Conservation (phyloP, 2,888 invertebrate species). For the Atherix ibis region DNA sequence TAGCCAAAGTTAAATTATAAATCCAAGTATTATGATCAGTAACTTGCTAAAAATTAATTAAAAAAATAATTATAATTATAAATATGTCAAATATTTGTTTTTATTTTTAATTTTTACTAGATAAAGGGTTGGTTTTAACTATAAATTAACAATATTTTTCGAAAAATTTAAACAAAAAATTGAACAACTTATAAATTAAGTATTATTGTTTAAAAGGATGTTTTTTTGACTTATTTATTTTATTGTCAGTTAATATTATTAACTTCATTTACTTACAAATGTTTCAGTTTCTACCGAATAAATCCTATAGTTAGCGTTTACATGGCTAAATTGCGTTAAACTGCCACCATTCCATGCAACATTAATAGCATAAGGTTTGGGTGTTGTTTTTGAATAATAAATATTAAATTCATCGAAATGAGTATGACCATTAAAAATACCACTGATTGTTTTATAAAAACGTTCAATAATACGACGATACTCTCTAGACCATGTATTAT, state of each 20-base stretch:
- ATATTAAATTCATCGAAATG: conserved; percentile 61
- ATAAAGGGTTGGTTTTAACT: too few relatives aligned
- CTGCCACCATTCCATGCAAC: conserved; percentile 76
- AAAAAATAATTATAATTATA: neutral
- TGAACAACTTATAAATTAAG: too few relatives aligned
- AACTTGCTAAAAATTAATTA: conserved; percentile 37
- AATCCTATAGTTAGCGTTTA: conserved; percentile 70
- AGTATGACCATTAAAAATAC: conserved; percentile 70
- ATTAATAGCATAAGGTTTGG: conserved; percentile 35
- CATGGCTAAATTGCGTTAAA: conserved; percentile 51
- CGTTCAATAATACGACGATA: conserved; percentile 52
- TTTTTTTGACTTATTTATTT: too few relatives aligned
- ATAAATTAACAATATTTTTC: too few relatives aligned
- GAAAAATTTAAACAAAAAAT: too few relatives aligned
- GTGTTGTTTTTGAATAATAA: conserved; percentile 38
- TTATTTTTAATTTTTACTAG: conserved; percentile 1
- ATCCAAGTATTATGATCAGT: conserved; percentile 53
- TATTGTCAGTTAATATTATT: too few relatives aligned
- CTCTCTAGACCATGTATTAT: conserved; percentile 54
- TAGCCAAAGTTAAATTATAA: conserved; percentile 61
- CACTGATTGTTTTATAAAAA: conserved; percentile 56
- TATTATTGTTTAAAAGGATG: too few relatives aligned
- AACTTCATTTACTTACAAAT: conserved; percentile 34
- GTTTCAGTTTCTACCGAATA: conserved; percentile 47
- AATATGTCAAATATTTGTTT: neutral